Evolutionary conservation across 2,113 vertebrate species (phyloP).

Genomic region (Anas platyrhynchos): DNA sequence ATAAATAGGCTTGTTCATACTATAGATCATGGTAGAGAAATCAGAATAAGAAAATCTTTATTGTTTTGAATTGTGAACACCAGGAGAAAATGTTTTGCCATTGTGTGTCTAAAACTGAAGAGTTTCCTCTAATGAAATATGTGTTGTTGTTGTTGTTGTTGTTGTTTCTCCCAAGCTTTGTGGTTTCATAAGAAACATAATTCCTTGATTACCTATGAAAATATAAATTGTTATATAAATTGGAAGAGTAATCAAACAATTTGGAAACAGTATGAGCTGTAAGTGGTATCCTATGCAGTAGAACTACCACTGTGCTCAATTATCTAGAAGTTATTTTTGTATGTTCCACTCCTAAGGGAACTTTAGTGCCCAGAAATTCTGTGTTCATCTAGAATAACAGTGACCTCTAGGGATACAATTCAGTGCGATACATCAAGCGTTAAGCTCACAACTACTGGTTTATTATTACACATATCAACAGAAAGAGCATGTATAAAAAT

Average conservation of each 20-base stretch:
- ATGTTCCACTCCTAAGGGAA: background rate
- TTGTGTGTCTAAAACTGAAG: conserved; percentile 41
- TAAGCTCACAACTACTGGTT: background rate
- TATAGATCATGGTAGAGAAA: background rate
- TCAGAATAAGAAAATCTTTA: background rate
- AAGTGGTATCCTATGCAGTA: background rate
- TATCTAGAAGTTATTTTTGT: conserved; percentile 47
- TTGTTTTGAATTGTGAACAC: conserved; percentile 24
- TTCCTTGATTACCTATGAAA: conserved; percentile 56
- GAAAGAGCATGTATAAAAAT: background rate
- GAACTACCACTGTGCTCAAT: conserved; percentile 20
- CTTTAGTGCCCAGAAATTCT: conserved; percentile 9
- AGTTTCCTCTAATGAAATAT: background rate
- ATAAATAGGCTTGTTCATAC: background rate
- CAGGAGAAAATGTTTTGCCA: conserved; percentile 32
- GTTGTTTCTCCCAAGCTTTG: background rate
- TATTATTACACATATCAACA: background rate
- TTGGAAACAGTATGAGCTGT: background rate
- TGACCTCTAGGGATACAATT: conserved; percentile 46
- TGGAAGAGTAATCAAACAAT: conserved; percentile 40
- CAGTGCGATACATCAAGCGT: background rate
- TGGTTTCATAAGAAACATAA: background rate
- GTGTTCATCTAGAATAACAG: conserved; percentile 28
- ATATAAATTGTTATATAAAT: conserved; percentile 43
- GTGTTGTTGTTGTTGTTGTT: background rate